Evolutionary conservation across 2,888 invertebrate genomes (phyloP).

Genomic region (Graphium colonna): DNA sequence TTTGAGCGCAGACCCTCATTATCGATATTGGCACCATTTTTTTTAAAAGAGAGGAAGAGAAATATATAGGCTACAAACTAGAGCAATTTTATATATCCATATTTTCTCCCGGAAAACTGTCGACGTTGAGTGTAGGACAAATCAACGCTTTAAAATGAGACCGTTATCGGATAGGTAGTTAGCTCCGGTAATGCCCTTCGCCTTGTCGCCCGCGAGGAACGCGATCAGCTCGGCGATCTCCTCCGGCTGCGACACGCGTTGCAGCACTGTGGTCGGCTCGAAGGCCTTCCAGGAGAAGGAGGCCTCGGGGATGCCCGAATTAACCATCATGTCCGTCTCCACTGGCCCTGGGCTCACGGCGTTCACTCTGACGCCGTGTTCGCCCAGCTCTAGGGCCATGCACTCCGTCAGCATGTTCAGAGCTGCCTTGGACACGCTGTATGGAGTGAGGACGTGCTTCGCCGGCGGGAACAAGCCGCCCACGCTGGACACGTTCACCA

Average conservation of each 20-base stretch:
- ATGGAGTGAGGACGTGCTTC: slow-evolving; percentile 41
- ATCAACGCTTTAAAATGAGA: background rate
- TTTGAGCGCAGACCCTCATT: too few relatives aligned
- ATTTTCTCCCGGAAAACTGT: too few relatives aligned
- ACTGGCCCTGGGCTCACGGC: slow-evolving; percentile 87
- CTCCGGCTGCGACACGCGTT: slow-evolving; percentile 25
- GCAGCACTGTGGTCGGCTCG: background rate
- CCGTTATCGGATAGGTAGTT: slow-evolving; percentile 32
- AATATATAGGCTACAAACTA: too few relatives aligned
- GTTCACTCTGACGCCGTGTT: slow-evolving; percentile 82
- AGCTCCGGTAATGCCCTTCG: slow-evolving; percentile 34
- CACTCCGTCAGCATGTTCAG: slow-evolving; percentile 86
- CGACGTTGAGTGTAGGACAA: too few relatives aligned
- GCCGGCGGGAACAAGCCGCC: slow-evolving; percentile 12
- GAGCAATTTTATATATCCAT: too few relatives aligned
- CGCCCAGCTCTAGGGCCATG: slow-evolving; percentile 82
- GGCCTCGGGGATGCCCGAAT: slow-evolving; percentile 46
- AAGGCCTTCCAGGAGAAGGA: slow-evolving; percentile 1
- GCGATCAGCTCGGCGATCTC: slow-evolving; percentile 36
- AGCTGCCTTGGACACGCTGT: slow-evolving; percentile 86
- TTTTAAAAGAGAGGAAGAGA: too few relatives aligned
- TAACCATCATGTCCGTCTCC: slow-evolving; percentile 48
- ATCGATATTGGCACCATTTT: too few relatives aligned
- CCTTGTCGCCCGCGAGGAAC: slow-evolving; percentile 36
- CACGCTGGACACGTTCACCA: slow-evolving; percentile 45